Conservation (phyloP, 2,888 invertebrate species). For the Agrochola macilenta region DNA sequence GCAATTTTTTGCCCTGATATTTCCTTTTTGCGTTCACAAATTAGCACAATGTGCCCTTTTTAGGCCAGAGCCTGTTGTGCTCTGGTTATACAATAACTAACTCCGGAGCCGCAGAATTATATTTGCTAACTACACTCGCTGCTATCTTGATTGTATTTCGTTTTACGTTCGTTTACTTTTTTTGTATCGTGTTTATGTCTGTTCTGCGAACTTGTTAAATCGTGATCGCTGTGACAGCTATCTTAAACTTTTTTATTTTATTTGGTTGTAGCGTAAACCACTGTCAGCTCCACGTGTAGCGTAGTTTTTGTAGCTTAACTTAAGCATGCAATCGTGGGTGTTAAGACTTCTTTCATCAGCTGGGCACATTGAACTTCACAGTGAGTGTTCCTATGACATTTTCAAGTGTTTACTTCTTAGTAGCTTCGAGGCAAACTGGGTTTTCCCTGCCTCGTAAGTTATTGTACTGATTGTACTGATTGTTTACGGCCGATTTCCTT, state of each 20-base stretch:
- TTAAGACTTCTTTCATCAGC: constrained; percentile 38
- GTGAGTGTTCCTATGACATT: constrained; percentile 38
- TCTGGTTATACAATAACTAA: constrained; percentile 50
- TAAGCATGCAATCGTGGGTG: constrained; percentile 51
- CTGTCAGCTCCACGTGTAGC: constrained; percentile 21
- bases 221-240: constrained; percentile 65
- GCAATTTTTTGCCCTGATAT: constrained; percentile 54
- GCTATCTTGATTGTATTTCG: constrained; percentile 67
- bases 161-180: constrained; percentile 58
- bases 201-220: constrained; percentile 61
- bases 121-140: constrained; percentile 50
- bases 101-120: constrained; percentile 44
- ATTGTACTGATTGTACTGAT: constrained; percentile 31
- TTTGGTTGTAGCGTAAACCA: constrained; percentile 27
- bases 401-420: constrained; percentile 27
- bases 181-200: constrained; percentile 56
- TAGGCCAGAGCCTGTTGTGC: constrained; percentile 29
- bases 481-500: constrained; percentile 44
- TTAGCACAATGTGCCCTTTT: constrained; percentile 53
- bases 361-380: constrained; percentile 53
- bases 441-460: constrained; percentile 31
- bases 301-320: constrained; percentile 45
- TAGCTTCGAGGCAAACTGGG: constrained; percentile 35
- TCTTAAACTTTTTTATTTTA: constrained; percentile 54
- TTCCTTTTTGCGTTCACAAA: constrained; percentile 54